Evolutionary conservation across 2,113 vertebrate species (phyloP).

Genomic region (Colossoma macropomum): DNA sequence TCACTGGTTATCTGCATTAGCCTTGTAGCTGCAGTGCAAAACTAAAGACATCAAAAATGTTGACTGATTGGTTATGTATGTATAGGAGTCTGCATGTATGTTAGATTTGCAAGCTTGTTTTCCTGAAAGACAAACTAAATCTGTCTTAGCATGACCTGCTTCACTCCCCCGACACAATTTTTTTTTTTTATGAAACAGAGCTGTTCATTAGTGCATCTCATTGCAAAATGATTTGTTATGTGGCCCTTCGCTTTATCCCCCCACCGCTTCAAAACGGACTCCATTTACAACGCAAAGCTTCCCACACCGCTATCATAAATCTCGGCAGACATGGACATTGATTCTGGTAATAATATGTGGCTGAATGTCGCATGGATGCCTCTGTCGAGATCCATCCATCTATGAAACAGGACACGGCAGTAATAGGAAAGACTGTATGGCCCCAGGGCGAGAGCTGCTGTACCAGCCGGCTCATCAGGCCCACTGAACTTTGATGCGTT

Average conservation of each 20-base stretch:
- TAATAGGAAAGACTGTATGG: slow-evolving; percentile 82
- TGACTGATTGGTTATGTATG: too few species aligned
- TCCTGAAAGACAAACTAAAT: neutral
- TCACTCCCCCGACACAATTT: neutral
- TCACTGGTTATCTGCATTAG: too few species aligned
- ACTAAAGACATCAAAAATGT: too few species aligned
- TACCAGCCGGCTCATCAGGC: slow-evolving; percentile 76
- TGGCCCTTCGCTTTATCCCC: neutral
- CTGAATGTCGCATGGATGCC: slow-evolving; percentile 66
- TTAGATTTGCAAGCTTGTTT: neutral
- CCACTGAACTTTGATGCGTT: slow-evolving; percentile 80
- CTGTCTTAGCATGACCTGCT: neutral
- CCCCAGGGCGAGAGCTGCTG: slow-evolving; percentile 78
- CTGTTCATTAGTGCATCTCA: slow-evolving; percentile 25
- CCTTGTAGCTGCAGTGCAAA: too few species aligned
- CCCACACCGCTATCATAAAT: slow-evolving; percentile 56
- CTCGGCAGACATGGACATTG: slow-evolving; percentile 74
- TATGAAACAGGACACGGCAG: slow-evolving; percentile 81
- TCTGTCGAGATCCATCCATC: slow-evolving; percentile 77
- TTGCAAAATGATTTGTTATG: slow-evolving; percentile 11
- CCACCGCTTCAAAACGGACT: slow-evolving; percentile 25
- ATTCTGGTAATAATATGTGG: slow-evolving; percentile 71
- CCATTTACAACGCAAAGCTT: slow-evolving; percentile 50
- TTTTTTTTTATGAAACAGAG: neutral
- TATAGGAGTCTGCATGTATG: too few species aligned